These are phyloP conservation scores for Myotis daubentonii DNA, from an alignment of 2,797 vertebrate species.

Conservation along the genomic window DNA sequence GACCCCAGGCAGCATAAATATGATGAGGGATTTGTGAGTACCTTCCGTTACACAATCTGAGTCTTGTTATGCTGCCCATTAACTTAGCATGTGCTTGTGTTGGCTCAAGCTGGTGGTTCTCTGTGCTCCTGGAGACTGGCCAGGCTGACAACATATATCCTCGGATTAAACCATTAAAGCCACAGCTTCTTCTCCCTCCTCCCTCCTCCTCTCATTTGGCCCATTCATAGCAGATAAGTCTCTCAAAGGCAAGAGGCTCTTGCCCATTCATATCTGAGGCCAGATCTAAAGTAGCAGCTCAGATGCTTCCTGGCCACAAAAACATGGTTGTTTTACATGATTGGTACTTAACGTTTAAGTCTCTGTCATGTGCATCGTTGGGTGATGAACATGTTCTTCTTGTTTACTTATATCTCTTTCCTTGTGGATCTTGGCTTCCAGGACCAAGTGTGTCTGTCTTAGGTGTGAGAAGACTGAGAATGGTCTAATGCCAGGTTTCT, in stretches of 20 bases:
- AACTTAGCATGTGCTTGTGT: constrained; percentile 67
- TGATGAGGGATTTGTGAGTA: constrained; percentile 85
- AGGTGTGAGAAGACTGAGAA: neutral
- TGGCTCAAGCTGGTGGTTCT: constrained; percentile 57
- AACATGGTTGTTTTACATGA: neutral
- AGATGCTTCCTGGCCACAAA: too few species aligned
- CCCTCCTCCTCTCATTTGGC: constrained; percentile 30
- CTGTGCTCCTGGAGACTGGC: constrained; percentile 54
- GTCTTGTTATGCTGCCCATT: constrained; percentile 85
- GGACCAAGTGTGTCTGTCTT: neutral
- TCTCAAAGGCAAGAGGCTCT: neutral
- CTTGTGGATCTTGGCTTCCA: neutral
- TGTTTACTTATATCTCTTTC: neutral
- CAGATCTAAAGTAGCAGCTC: neutral
- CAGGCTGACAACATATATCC: constrained; percentile 2
- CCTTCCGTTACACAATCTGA: constrained; percentile 86
- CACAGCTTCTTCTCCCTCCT: neutral
- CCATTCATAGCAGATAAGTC: constrained; percentile 16
- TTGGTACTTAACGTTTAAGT: neutral
- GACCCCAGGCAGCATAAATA: constrained; percentile 82
- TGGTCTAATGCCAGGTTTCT: neutral
- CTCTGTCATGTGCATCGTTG: neutral
- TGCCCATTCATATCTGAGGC: neutral
- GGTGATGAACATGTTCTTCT: neutral
- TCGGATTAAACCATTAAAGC: constrained; percentile 64